Base-by-base conservation (phyloP, 2,888 invertebrate species). In the Rotaria magnacalcarata region DNA sequence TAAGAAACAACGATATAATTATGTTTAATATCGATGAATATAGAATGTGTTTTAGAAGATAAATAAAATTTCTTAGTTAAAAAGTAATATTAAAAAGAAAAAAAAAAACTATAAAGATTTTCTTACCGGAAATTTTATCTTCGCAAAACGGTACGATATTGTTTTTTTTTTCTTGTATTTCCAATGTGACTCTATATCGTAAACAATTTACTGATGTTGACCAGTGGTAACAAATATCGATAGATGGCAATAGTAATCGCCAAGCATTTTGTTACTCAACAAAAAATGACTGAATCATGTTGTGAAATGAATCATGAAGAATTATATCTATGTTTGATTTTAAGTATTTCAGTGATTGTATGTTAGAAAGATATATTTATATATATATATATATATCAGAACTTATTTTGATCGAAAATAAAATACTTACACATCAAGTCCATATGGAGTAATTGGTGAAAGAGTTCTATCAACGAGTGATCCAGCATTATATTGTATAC, bases 101-200 rank as follows among this genome's bases (percentile, higher is more conserved):
- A 10, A 10, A 60, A 10, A 27, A 27, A 27, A 14, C 11, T 21
- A 5, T n/a, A 11, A 27, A 27, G 6, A 67, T 67, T 16, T 27
- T 67, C 34, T 67, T 67, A 67, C 67, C n/a, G 67, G 3, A 67
- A 8, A 67, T 67, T 27, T 27, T 27, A 27, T 27, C 27, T 34
- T 27, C 14, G 34, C 34, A 34, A 10, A 16, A 67, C 27, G 14
- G 27, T 34, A 67, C 27, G 34, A 0, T 67, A 67, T 34, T 27
- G 27, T 67, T 67, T 67, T 67, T 67, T 67, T 67, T 67, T 67
- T 67, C 34, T 67, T 34, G 50, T 67, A 27, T 16, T 67, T 67
- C 16, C 27, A n/a, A 14, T 34, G 5, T 67, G 27, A 27, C 27
- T 67, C 16, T 67, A 27, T 67, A 2, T 67, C 67, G 34, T 67